Conservation (phyloP, 2,888 invertebrate genomes). For the Dicyrtoma fusca region DNA sequence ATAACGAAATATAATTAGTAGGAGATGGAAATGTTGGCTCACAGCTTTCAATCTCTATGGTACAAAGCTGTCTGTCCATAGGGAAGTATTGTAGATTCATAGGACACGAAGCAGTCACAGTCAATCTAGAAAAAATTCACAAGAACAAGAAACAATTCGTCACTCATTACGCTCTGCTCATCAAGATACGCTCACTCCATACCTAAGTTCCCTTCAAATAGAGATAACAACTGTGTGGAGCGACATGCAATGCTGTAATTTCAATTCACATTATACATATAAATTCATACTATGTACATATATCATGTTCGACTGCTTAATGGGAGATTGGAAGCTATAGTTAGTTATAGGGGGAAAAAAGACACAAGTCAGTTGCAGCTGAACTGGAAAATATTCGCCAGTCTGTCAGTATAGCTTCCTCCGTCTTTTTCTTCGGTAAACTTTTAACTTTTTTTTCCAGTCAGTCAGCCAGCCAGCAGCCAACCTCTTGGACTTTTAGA, state of each 20-base stretch:
- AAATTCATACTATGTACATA: background rate
- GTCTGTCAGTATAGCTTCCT: too few relatives aligned
- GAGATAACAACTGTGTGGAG: too few relatives aligned
- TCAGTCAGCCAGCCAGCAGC: background rate
- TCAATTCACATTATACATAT: background rate
- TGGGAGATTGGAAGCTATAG: background rate
- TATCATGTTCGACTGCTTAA: background rate
- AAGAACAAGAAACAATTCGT: slow-evolving; percentile 30
- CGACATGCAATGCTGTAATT: background rate
- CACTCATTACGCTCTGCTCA: background rate
- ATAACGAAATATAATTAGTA: background rate
- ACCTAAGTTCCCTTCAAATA: too few relatives aligned
- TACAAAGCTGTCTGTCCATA: slow-evolving; percentile 57
- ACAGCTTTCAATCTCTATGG: slow-evolving; percentile 58
- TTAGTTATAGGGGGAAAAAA: background rate
- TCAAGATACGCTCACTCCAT: background rate
- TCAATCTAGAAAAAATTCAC: slow-evolving; percentile 52
- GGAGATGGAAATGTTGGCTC: slow-evolving; percentile 44
- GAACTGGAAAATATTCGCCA: background rate
- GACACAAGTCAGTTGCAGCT: slow-evolving; percentile 10
- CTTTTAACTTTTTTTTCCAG: background rate
- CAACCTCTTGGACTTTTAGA: too few relatives aligned
- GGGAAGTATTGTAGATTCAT: slow-evolving; percentile 57
- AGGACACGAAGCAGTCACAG: slow-evolving; percentile 57
- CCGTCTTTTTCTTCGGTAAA: background rate